Conservation (phyloP, 2,113 vertebrate species). For the Egretta garzetta region DNA sequence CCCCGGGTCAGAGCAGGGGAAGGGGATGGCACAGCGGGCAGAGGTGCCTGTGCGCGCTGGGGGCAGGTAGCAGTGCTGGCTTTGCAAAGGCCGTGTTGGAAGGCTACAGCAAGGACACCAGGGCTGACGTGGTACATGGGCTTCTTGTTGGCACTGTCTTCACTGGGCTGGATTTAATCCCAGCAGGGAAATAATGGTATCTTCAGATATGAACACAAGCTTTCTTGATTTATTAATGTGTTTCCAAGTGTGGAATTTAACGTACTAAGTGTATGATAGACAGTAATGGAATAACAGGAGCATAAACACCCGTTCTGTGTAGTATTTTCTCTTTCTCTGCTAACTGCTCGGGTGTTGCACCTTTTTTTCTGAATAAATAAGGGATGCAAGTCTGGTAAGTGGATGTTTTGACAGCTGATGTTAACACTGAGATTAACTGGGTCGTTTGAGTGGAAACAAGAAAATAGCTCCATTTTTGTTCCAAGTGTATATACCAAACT, state of each 20-base stretch:
- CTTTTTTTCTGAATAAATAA: slow-evolving; percentile 31
- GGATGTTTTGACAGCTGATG: slow-evolving; percentile 43
- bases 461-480: slow-evolving; percentile 1
- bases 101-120: neutral
- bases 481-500: neutral
- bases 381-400: slow-evolving; percentile 3
- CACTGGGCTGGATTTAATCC: neutral
- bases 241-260: neutral
- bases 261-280: neutral
- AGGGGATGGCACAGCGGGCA: neutral
- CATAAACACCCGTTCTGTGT: neutral
- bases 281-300: neutral
- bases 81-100: neutral
- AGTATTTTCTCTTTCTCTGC: neutral
- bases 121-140: fast-evolving
- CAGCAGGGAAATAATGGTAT: neutral
- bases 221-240: neutral
- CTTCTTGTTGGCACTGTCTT: neutral
- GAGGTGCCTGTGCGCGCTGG: neutral
- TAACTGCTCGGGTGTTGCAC: neutral
- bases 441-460: slow-evolving; percentile 29
- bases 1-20: neutral
- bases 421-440: slow-evolving; percentile 42
- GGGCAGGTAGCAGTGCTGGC: neutral
- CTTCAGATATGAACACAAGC: neutral